phyloP scores from a whole-genome alignment of 1,140 invertebrate species.

The Ephestia elutella region DNA sequence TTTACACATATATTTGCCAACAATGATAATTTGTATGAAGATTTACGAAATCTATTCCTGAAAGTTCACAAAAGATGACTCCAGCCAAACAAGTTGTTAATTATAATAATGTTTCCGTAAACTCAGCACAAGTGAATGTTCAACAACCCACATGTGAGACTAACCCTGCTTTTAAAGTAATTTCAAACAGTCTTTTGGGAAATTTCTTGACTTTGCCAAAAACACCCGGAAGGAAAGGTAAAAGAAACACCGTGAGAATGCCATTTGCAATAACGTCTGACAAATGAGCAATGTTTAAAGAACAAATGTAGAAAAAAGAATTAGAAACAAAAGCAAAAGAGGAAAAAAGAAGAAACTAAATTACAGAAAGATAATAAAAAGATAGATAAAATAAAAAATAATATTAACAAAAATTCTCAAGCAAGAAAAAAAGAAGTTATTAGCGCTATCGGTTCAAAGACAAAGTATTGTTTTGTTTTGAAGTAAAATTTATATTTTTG shows the following conservation, averaged over 20 bases:
- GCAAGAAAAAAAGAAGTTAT: too few relatives aligned
- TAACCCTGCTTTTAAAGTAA: conserved; percentile 12
- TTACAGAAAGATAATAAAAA: conserved; percentile 11
- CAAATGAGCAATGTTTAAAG: conserved; percentile 17
- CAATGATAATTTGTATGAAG: too few relatives aligned
- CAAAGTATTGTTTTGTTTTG: conserved; percentile 8
- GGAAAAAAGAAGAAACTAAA: conserved; percentile 13
- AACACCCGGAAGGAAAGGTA: conserved; percentile 16
- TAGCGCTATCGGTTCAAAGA: too few relatives aligned
- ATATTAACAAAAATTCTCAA: conserved; percentile 10
- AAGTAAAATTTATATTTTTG: conserved; percentile 12
- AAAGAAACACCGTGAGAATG: conserved; percentile 13
- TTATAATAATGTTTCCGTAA: not conserved
- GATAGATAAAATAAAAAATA: conserved; percentile 8
- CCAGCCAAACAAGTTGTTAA: not conserved
- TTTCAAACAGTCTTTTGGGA: conserved; percentile 11
- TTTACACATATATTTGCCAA: too few relatives aligned
- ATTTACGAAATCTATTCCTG: too few relatives aligned
- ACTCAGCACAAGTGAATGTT: not conserved
- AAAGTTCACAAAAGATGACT: not conserved
- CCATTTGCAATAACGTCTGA: conserved; percentile 14
- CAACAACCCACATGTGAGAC: not conserved
- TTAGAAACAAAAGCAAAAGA: conserved; percentile 11
- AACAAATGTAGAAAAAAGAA: conserved; percentile 15
- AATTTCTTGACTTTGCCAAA: conserved; percentile 15